phyloP scores from a whole-genome alignment of 2,888 invertebrate genomes.

The Tubulanus polymorphus region DNA sequence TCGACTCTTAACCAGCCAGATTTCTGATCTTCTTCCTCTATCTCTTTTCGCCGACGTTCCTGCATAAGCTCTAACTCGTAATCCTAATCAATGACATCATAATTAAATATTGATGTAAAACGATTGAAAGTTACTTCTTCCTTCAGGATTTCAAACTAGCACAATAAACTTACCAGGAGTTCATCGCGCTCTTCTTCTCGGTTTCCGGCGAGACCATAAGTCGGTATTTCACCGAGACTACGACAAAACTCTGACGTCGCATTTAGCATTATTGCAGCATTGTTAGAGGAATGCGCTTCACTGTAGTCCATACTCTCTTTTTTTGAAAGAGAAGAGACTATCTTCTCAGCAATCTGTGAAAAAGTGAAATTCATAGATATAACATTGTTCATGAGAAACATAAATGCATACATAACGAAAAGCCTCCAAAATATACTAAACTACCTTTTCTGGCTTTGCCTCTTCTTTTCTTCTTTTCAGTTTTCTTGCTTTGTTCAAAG shows the following conservation, averaged over 20 bases:
- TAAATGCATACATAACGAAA: no score
- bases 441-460: slow-evolving; percentile 9
- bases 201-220: slow-evolving; percentile 87
- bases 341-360: slow-evolving; percentile 23
- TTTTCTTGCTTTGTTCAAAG: slow-evolving; percentile 69
- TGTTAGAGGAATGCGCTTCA: no score
- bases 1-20: slow-evolving; percentile 85
- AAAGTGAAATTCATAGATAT: not conserved
- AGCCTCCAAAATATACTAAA: no score
- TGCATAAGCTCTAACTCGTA: slow-evolving; percentile 56
- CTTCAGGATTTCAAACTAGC: no score
- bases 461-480: slow-evolving; percentile 60
- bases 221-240: slow-evolving; percentile 91
- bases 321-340: no score
- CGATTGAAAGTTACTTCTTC: not conserved
- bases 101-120: not conserved
- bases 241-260: slow-evolving; percentile 96
- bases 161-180: slow-evolving; percentile 58
- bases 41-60: slow-evolving; percentile 53
- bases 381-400: no score
- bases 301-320: no score
- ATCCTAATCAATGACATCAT: slow-evolving; percentile 53
- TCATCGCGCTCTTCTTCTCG: slow-evolving; percentile 76
- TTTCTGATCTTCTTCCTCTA: slow-evolving; percentile 59
- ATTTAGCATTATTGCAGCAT: slow-evolving; percentile 74